A percentile compares a stretch with the other conserved stretches of the same genome.
Conservation (phyloP, 1,140 invertebrate genomes). For the Drosophila parabipectinata region DNA sequence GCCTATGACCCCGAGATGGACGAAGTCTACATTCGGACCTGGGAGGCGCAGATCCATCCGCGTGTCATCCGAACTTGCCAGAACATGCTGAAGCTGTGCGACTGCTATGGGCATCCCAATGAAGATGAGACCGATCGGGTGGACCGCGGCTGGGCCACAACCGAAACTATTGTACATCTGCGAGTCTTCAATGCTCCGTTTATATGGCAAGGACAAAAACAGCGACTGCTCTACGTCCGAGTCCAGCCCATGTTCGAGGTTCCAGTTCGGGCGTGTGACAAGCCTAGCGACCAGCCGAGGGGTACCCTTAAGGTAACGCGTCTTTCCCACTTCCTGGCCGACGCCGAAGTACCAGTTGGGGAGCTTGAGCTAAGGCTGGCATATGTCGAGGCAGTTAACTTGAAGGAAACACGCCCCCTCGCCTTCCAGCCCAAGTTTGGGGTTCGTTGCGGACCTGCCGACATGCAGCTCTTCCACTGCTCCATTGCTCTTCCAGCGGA, state of each 20-base stretch:
- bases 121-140: slow-evolving; percentile 85
- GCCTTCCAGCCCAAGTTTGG: slow-evolving; percentile 51
- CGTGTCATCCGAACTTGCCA: slow-evolving; percentile 84
- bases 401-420: slow-evolving; percentile 33
- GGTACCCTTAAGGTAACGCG: not conserved
- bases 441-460: slow-evolving; percentile 43
- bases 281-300: too few relatives aligned
- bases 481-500: slow-evolving; percentile 22
- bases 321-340: not conserved
- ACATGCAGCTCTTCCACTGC: slow-evolving; percentile 60
- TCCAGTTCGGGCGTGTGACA: not conserved
- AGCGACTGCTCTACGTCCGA: slow-evolving; percentile 88
- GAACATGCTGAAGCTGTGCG: slow-evolving; percentile 76
- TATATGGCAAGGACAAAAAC: slow-evolving; percentile 88
- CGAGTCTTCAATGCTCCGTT: slow-evolving; percentile 91
- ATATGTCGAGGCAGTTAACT: slow-evolving; percentile 45
- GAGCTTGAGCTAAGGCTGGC: slow-evolving; percentile 83
- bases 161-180: slow-evolving; percentile 93
- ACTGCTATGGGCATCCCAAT: slow-evolving; percentile 88
- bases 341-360: slow-evolving; percentile 57
- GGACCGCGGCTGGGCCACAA: slow-evolving; percentile 93
- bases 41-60: slow-evolving; percentile 92
- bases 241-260: slow-evolving; percentile 88
- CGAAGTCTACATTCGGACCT: slow-evolving; percentile 89
- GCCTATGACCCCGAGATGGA: slow-evolving; percentile 84